Conservation (phyloP, 35 echinoderm and acorn worm species). For the Apostichopus japonicus region DNA sequence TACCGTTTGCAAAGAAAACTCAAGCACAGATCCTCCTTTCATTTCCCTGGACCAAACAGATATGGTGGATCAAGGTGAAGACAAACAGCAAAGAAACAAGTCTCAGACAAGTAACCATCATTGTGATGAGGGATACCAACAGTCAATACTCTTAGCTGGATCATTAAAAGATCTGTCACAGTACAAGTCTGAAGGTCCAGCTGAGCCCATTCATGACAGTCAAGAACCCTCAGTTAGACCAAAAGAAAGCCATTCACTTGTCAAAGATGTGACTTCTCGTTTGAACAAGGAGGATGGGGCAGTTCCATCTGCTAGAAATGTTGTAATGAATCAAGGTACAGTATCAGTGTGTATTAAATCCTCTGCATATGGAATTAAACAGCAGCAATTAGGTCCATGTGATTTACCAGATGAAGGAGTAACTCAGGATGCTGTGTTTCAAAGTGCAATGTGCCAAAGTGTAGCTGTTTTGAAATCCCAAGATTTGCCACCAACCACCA, state of each 20-base stretch:
- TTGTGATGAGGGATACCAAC: too few relatives aligned
- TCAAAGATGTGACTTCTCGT: not conserved
- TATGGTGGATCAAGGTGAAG: too few relatives aligned
- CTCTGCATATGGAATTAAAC: not conserved
- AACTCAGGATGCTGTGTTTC: not conserved
- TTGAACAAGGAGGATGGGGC: not conserved
- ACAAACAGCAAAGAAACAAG: too few relatives aligned
- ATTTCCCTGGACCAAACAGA: too few relatives aligned
- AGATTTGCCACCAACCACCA: not conserved
- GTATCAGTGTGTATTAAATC: not conserved
- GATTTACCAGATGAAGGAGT: not conserved
- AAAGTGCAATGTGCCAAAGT: conserved; percentile 34
- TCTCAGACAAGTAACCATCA: too few relatives aligned
- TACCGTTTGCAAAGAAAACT: too few relatives aligned
- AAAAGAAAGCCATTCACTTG: not conserved
- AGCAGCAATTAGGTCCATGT: not conserved
- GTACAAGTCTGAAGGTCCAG: not conserved
- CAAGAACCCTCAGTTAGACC: conserved; percentile 1
- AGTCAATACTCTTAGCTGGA: not conserved
- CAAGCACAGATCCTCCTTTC: too few relatives aligned
- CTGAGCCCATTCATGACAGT: not conserved
- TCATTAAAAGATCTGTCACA: not conserved
- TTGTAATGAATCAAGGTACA: not conserved
- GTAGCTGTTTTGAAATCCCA: not conserved
- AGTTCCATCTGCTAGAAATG: not conserved